Percentiles rank a stretch among this genome's conserved stretches.
Conservation (phyloP, 2,888 invertebrate species). For the Amorpha juglandis region DNA sequence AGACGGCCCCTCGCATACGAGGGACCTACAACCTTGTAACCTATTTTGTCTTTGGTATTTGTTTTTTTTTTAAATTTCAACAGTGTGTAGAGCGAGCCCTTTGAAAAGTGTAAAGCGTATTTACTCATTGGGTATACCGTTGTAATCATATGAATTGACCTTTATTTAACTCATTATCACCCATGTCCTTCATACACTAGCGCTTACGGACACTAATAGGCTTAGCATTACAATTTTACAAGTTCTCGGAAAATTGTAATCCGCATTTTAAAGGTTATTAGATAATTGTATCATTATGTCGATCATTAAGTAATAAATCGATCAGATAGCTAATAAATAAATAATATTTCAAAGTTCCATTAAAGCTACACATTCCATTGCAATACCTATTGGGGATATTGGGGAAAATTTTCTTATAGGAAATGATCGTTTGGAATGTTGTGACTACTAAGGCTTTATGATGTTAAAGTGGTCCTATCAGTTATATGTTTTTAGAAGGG, state of each 20-base stretch:
- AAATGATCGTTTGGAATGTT: background rate
- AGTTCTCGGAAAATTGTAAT: conserved; percentile 21
- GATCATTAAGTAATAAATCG: conserved; percentile 7
- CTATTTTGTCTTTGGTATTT: no score
- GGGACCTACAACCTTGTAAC: no score
- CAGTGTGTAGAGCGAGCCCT: no score
- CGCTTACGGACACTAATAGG: conserved; percentile 19
- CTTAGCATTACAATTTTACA: conserved; percentile 18
- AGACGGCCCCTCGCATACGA: no score
- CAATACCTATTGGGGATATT: background rate
- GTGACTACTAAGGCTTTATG: no score
- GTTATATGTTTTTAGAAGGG: no score
- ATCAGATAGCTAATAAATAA: conserved; percentile 7
- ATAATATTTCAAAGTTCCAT: conserved; percentile 4
- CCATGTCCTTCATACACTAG: background rate
- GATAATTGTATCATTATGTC: conserved; percentile 9
- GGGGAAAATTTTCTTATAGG: background rate
- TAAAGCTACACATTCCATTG: conserved; percentile 5
- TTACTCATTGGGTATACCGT: background rate
- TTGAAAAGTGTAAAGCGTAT: no score
- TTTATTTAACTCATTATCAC: conserved; percentile 6
- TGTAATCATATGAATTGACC: conserved; percentile 12
- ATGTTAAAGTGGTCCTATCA: no score
- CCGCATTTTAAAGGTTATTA: conserved; percentile 19
- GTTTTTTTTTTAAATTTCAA: no score